Base-by-base conservation (phyloP, 2,113 vertebrate species). In the Hyperoodon ampullatus region DNA sequence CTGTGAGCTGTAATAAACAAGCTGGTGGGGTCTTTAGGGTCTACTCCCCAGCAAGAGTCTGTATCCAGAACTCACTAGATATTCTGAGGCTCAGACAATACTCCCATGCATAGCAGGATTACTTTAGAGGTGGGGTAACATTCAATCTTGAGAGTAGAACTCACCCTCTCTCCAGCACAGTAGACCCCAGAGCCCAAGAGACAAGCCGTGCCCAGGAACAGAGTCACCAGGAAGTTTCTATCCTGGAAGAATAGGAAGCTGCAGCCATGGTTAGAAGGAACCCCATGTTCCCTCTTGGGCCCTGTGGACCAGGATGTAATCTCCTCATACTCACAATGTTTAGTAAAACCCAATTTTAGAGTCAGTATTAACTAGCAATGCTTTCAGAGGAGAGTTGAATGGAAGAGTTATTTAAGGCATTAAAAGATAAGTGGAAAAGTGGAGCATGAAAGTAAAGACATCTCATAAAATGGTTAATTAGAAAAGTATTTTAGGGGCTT, bases 351-450 rank as follows among this genome's bases (percentile, higher is more conserved):
- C 14, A 50, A 1, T 72, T 66, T 87, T 68, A 82, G 55, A 91
- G 13, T 77, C 33, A 78, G 55, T 50, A 61, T 63, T 93, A 89
- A 89, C 15, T 11, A 93, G 18, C 55, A 86, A 55, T 63, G 10
- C 72, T 88, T 91, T 88, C 58, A 63, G 13, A 81, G 53, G 3
- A 81, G 83, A 97, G 68, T 83, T 60, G 91, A 92, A 80, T 70
- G 30, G 72, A 84, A 87, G 55, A 77, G 26, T 81, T 95, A 70
- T 42, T 68, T 82, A 93, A 91, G 42, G 42, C 78, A 85, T 92
- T 93, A 35, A 96, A 96, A 94, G n/a, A 53, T 82, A 92, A 93
- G 55, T 55, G 16, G 42, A 42, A 96, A 97, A 96, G 21, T 87
- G 93, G 33, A 95, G 3, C 65, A 44, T n/a, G 39, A 90, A 93